Conservation (phyloP, 2,113 vertebrate species). For the Rhea pennata region DNA sequence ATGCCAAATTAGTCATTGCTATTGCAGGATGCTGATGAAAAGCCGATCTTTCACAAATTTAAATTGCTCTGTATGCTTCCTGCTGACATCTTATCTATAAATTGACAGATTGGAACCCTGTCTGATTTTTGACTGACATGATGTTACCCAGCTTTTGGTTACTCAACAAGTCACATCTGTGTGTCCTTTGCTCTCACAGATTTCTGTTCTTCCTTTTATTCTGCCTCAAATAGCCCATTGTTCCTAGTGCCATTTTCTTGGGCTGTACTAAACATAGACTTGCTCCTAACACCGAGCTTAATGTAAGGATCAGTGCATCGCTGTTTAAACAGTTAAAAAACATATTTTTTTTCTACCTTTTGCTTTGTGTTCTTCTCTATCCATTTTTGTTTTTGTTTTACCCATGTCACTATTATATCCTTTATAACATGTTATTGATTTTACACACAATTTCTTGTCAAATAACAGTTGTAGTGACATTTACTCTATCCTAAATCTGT, state of each 20-base stretch:
- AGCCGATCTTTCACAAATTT: background rate
- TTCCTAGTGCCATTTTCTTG: background rate
- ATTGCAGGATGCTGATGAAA: background rate
- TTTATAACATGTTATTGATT: background rate
- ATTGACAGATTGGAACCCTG: background rate
- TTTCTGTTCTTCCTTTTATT: background rate
- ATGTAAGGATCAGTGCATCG: background rate
- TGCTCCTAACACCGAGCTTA: background rate
- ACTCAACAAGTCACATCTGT: background rate
- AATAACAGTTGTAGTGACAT: background rate
- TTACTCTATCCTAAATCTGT: background rate
- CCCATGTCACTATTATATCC: background rate
- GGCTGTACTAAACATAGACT: background rate
- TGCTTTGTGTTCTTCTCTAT: background rate
- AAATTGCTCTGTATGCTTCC: background rate
- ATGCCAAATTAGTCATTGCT: background rate
- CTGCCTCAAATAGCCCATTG: background rate
- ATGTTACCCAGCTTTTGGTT: background rate
- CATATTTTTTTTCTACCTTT: background rate
- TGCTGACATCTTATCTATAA: background rate
- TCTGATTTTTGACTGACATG: background rate
- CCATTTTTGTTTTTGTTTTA: background rate
- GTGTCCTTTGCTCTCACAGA: background rate
- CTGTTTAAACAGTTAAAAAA: background rate
- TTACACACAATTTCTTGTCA: background rate